Evolutionary conservation across 2,113 vertebrate genomes (phyloP).

Genomic region (Cyphomyrus discorhynchus): DNA sequence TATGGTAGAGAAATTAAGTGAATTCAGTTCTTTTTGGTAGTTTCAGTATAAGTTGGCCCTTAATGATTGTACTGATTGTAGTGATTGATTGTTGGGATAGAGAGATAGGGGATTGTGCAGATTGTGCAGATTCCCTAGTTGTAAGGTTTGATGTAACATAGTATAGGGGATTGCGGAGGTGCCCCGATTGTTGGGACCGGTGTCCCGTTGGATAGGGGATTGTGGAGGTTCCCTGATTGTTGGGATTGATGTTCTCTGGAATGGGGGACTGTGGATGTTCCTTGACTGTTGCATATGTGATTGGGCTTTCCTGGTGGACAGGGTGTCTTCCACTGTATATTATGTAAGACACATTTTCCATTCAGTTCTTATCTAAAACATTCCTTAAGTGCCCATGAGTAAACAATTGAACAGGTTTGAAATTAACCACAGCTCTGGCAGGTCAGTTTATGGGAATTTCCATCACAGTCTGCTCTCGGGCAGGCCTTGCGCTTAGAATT

Average conservation of each 20-base stretch:
- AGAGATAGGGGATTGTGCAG: background rate
- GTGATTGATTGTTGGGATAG: background rate
- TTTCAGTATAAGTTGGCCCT: slow-evolving; percentile 16
- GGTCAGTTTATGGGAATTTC: background rate
- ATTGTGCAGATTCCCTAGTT: background rate
- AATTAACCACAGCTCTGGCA: background rate
- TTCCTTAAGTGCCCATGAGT: background rate
- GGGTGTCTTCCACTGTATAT: background rate
- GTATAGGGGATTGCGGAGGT: background rate
- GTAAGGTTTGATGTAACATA: background rate
- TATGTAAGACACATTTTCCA: background rate
- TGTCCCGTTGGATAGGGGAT: too few relatives aligned
- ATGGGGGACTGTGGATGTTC: too few relatives aligned
- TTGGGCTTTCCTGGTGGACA: background rate
- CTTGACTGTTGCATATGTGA: background rate
- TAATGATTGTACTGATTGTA: background rate
- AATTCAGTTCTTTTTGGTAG: slow-evolving; percentile 28
- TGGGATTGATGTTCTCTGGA: too few relatives aligned
- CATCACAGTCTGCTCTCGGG: background rate
- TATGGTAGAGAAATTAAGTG: slow-evolving; percentile 30
- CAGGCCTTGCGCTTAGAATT: background rate
- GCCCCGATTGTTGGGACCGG: background rate
- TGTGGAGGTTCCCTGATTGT: too few relatives aligned
- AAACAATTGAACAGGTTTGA: background rate
- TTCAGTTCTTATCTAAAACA: background rate